Percentiles rank a stretch among this genome's conserved stretches.
phyloP scores from a whole-genome alignment of 2,888 invertebrate genomes.

The Drosophila lacicola region DNA sequence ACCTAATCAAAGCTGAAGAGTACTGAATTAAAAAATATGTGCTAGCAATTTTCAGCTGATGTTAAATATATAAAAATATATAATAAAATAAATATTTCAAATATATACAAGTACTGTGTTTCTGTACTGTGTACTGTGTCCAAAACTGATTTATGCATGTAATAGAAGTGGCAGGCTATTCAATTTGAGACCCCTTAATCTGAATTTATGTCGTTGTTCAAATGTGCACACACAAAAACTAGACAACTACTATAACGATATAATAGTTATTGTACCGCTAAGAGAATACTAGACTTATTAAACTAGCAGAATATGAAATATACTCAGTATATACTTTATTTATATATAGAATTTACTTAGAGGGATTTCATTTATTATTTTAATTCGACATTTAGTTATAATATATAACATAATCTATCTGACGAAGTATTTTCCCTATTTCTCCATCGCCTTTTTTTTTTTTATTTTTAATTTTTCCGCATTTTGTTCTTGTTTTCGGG shows the following conservation, averaged over 20 bases:
- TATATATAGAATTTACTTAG: not conserved
- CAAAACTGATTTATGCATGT: constrained; percentile 31
- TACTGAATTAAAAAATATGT: no score
- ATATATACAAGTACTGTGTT: no score
- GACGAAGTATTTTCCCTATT: no score
- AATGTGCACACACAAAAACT: constrained; percentile 19
- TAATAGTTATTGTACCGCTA: not conserved
- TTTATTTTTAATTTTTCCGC: not conserved
- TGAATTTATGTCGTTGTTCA: constrained; percentile 35
- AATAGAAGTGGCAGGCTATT: constrained; percentile 50
- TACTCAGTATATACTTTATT: not conserved
- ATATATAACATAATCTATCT: no score
- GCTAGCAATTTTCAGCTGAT: no score
- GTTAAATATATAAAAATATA: not conserved
- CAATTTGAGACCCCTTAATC: constrained; percentile 50
- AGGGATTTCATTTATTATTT: not conserved
- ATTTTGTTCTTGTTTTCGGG: no score
- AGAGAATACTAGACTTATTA: not conserved
- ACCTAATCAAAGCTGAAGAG: not conserved
- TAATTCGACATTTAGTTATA: no score
- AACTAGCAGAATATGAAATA: not conserved
- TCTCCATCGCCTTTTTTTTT: no score
- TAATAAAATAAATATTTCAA: not conserved
- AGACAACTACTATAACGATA: constrained; percentile 10
- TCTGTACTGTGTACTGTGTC: constrained; percentile 5